Evolutionary conservation across 2,797 vertebrate genomes (phyloP), one percentile per base, ranked within the genome.

Genomic region (Delichon dasypus): DNA sequence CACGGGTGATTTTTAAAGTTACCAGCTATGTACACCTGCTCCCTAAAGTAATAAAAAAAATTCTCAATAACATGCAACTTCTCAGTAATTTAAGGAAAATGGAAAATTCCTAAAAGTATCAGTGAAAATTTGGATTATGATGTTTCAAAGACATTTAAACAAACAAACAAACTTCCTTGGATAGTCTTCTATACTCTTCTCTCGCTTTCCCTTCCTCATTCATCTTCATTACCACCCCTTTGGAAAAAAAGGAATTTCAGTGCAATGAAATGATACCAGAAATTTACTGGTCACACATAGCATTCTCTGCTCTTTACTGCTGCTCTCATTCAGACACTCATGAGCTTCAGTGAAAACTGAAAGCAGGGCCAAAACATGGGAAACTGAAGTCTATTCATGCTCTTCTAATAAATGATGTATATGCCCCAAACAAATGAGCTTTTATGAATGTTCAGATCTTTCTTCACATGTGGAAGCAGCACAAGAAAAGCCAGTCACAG

Each of bases 301-400:
- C n/a, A 77, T 47, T 75, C 70, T 72, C 61, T 85, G 44, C 68
- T 82, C 8, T 67, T 81, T 50, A 81, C 48, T 86, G 40, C 61
- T 54, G 27, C 15, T 84, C 66, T 94, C 32, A 61, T 65, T 84
- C 70, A 91, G 50, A 55, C 58, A 93, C n/a, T 77, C 47, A 20
- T 6, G 29, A 36, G 70, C 73, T 86, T 64, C 93, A 90, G 45
- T 73, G 77, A 48, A 90, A 94, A 66, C 55, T 75, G 32, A 75
- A 91, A 93, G 76, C 38, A 70, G 55, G 32, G 80, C 88, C 89
- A 94, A 70, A 91, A 80, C 34, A 85, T 38, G 34, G 50, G 27
- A 85, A 90, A 95, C 76, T 94, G 58, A 94, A 86, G 79, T 34
- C 83, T 82, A 90, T 91, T 95, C 70, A 88, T 70, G 29, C 66